Evolutionary conservation across 2,888 invertebrate species (phyloP).

Genomic region (Mongoloraphidia duomilia): DNA sequence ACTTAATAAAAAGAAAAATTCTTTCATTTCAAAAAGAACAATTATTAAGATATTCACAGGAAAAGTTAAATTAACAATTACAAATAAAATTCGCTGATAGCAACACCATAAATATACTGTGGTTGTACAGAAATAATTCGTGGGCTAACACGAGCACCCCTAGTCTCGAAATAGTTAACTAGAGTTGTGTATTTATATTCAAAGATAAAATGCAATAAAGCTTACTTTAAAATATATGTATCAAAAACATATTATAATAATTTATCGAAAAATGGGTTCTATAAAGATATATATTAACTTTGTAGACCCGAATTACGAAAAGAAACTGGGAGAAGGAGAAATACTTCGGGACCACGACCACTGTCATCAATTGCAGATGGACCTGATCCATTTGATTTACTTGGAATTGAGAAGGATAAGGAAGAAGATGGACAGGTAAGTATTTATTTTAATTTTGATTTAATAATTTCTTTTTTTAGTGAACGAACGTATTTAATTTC

Average conservation of each 20-base stretch:
- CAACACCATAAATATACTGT: too few species aligned
- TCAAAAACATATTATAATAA: background rate
- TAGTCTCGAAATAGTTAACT: too few species aligned
- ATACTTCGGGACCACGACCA: conserved; percentile 69
- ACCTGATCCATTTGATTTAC: conserved; percentile 70
- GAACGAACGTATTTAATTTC: too few species aligned
- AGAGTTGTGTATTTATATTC: too few species aligned
- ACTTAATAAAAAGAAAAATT: too few species aligned
- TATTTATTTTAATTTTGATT: conserved; percentile 7
- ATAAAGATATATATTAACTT: background rate
- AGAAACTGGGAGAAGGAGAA: conserved; percentile 61
- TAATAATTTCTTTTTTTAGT: background rate
- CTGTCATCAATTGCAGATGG: conserved; percentile 71
- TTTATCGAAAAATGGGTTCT: background rate
- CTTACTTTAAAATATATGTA: background rate
- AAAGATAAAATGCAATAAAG: too few species aligned
- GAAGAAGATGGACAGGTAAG: conserved; percentile 66
- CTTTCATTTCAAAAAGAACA: too few species aligned
- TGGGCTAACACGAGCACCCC: too few species aligned
- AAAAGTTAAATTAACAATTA: too few species aligned
- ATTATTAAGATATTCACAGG: too few species aligned
- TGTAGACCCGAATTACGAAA: conserved; percentile 49
- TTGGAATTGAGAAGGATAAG: conserved; percentile 54
- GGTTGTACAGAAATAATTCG: too few species aligned
- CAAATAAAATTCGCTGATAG: too few species aligned